Percentiles rank a stretch among this genome's conserved stretches.
Conservation (phyloP, 2,888 invertebrate species). For the Epirrita christyi region DNA sequence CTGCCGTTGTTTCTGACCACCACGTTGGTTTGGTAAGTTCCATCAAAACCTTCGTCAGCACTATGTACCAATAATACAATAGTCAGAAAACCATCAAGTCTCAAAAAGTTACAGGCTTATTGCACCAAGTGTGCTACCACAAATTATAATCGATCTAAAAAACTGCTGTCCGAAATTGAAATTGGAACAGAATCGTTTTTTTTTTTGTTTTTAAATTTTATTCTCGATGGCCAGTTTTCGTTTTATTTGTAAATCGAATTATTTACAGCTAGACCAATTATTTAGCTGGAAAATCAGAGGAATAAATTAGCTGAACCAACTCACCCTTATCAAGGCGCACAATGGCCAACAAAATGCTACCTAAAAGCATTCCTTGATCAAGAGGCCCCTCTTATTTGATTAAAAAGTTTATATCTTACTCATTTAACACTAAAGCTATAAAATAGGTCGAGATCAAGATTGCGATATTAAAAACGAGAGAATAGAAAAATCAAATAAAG, state of each 20-base stretch:
- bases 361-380: slow-evolving; percentile 49
- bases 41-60: slow-evolving; percentile 99
- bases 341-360: slow-evolving; percentile 55
- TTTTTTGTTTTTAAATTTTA: neutral
- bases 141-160: neutral
- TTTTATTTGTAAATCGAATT: slow-evolving; percentile 23
- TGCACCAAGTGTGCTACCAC: neutral
- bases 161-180: neutral
- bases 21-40: slow-evolving; percentile 99
- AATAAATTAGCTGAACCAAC: slow-evolving; percentile 53
- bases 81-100: slow-evolving; percentile 41
- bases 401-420: slow-evolving; percentile 43
- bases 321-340: slow-evolving; percentile 57
- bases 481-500: slow-evolving; percentile 27
- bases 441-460: slow-evolving; percentile 22
- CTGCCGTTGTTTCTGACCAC: slow-evolving; percentile 99
- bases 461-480: slow-evolving; percentile 23
- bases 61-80: slow-evolving; percentile 84
- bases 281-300: slow-evolving; percentile 41
- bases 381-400: slow-evolving; percentile 44
- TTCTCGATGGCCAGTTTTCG: slow-evolving; percentile 5
- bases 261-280: slow-evolving; percentile 35
- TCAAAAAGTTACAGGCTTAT: neutral
- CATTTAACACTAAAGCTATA: slow-evolving; percentile 23
- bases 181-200: neutral